Percentiles rank a stretch among this genome's conserved stretches.
These are phyloP conservation scores for Tenthredo notha DNA, from an alignment of 2,888 invertebrate genomes.

Conservation along the genomic window DNA sequence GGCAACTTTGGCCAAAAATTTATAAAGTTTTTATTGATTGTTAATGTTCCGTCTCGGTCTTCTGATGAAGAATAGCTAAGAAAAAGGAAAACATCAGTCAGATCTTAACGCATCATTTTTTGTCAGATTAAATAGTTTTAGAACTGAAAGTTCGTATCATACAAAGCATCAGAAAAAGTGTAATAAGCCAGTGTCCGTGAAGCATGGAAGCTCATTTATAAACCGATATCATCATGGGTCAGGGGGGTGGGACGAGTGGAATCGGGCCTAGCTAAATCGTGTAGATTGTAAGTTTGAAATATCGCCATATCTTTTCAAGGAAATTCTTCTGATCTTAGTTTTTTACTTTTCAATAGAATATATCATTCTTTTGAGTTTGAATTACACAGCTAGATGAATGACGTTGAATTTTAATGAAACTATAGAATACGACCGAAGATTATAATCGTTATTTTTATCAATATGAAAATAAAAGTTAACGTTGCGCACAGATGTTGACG, in stretches of 20 bases:
- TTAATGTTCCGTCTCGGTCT: neutral
- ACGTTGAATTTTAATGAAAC: neutral
- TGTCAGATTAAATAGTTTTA: neutral
- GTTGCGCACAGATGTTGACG: neutral
- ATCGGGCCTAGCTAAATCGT: neutral
- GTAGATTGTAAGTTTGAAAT: slow-evolving; percentile 5
- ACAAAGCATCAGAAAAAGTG: neutral
- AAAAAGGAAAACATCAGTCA: neutral
- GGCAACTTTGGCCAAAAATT: neutral
- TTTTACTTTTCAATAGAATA: neutral
- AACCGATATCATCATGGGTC: neutral
- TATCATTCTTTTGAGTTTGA: neutral
- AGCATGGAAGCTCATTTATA: slow-evolving; percentile 30
- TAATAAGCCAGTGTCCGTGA: neutral
- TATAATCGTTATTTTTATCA: neutral
- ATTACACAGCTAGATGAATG: neutral
- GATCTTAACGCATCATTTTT: neutral
- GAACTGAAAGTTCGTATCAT: slow-evolving; percentile 1
- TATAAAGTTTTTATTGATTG: neutral
- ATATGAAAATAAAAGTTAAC: neutral
- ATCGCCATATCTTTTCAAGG: neutral
- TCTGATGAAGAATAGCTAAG: neutral
- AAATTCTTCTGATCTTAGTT: neutral
- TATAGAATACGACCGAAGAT: neutral
- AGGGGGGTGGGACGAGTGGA: neutral